Base-by-base conservation (phyloP, 2,888 invertebrate genomes). In the Pammene fasciana region DNA sequence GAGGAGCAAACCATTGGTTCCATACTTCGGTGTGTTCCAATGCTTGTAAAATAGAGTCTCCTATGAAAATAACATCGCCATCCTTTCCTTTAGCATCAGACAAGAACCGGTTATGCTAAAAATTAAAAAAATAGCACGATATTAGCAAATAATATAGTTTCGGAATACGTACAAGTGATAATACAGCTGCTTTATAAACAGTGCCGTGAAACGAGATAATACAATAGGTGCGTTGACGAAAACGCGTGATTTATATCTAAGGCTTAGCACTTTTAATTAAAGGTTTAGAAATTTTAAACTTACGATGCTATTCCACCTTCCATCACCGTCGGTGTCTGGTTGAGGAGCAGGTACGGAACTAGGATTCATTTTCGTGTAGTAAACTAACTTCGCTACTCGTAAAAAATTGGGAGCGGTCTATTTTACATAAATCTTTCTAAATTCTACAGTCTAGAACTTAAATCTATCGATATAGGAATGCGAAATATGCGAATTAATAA, bases 41-140 rank as follows among this genome's bases (percentile, higher is more conserved):
- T 59, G 96, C 95, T 88, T 96, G 96, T 71, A 98, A 92, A 75
- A 98, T 94, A 56, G 97, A 97, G 88, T 98, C 98, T 0, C 98
- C 98, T 74, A 98, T 94, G 79, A 98, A 97, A 76, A 98, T 94
- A 41, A 98, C 97, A 86, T 98, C 98, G 13, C 97, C 97, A 88
- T 98, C 98, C 88, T 96, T 96, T 79, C 97, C 97, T 83, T 96
- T 95, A 8, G 97, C 96, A 86, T 98, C 97, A 11, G 94, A 94
- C 68, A 97, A 93, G 88, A 97, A 98, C 78, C 97, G 94, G 79
- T 97, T 95, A 85, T 98, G 98, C 97, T 97, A 89, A 72, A 93
- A 94, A 80, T 75, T 72, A 74, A 72, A 65, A 52, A 73, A 38
- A 14, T 65, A 65, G 26, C 64, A 43, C n/a, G 43, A 67, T 36